Base-by-base conservation (phyloP, 2,797 vertebrate genomes). In the Aratinga solstitialis region DNA sequence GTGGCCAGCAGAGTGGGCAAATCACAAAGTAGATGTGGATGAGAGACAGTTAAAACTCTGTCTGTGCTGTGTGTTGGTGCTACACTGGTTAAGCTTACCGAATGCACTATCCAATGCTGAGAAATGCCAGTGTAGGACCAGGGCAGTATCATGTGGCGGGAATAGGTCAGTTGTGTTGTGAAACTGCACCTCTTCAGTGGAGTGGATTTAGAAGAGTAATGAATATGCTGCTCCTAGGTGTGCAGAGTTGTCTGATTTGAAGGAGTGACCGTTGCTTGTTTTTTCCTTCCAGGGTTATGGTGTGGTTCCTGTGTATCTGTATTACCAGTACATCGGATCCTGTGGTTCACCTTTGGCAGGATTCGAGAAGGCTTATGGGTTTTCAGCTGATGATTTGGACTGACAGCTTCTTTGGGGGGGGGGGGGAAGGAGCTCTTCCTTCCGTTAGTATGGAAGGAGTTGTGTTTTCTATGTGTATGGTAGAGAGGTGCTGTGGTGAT, bases 131-230 rank as follows among this genome's bases (percentile, higher is more conserved):
- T 48, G 72, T 71, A 66, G 62, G 59, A 48, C 32, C 2, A 0
- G 65, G 40, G 24, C 48, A 24, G 34, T 77, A 51, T 91, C 66
- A 13, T 47, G 58, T 84, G 77, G 59, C 86, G 89, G 80, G 67
- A 83, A 30, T 34, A 90, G 88, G 71, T 87, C 86, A 74, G 54
- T 63, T 73, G 47, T 77, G 54, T 66, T 87, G 56, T 87, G 76
- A 94, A 96, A 59, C 71, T 84, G 63, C 59, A 48, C 30, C 77
- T 79, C 84, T 79, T 54, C 6, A 19, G 18, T n/a, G 50, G 13
- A 26, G 1, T 15, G 24, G 50, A 32, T 26, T 73, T 67, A 45
- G 40, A 75, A 69, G 30, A 50, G 50, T 40, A 40, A 27, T 51
- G 26, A 45, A n/a, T 73, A 1, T 32, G 22, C 77, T 63, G 24